Base-by-base conservation (phyloP, 2,797 vertebrate species). In the Tinamus major region DNA sequence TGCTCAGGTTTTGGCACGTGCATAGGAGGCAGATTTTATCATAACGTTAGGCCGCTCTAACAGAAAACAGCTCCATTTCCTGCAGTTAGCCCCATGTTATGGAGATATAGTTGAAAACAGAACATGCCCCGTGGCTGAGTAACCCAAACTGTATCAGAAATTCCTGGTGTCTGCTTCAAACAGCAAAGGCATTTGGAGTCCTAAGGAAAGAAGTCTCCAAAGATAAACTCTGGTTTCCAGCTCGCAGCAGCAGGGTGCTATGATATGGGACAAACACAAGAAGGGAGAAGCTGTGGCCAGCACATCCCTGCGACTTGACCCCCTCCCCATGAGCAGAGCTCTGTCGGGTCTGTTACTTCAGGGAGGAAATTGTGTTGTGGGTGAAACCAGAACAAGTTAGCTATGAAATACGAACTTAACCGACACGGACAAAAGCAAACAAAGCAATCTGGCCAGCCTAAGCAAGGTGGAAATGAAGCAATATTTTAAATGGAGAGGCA, bases 391-490 rank as follows among this genome's bases (percentile, higher is more conserved):
- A 93, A 61, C 71, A 87, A 92, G 23, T 56, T 74, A 94, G 41
- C 58, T 59, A 26, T 71, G 78, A 92, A 93, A 89, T 55, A 39
- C 68, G 79, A 93, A 87, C 41, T 83, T 72, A 71, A 11, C 58
- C 56, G 37, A 48, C 68, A 87, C 84, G 49, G 61, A 49, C 87
- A 89, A 90, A 92, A 53, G 55, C 5, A 1, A 93, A 75, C 58
- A 85, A 93, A 93, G 81, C 33, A 65, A 67, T 90, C 61, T 87
- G 78, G 71, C 87, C 68, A 46, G 46, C 85, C 90, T 85, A 68
- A 92, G 90, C 55, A 85, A 78, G 42, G 48, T 77, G 39, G 41
- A 93, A 80, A 89, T 94, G 10, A 90, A 92, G 87, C 87, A 90
- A 90, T 93, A 78, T 82, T 93, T 96, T 87, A 53, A 41, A 53